A percentile compares a stretch with the other conserved stretches of the same genome.
phyloP scores from a whole-genome alignment of 2,113 vertebrate species.

The Rhadina sibilatrix region DNA sequence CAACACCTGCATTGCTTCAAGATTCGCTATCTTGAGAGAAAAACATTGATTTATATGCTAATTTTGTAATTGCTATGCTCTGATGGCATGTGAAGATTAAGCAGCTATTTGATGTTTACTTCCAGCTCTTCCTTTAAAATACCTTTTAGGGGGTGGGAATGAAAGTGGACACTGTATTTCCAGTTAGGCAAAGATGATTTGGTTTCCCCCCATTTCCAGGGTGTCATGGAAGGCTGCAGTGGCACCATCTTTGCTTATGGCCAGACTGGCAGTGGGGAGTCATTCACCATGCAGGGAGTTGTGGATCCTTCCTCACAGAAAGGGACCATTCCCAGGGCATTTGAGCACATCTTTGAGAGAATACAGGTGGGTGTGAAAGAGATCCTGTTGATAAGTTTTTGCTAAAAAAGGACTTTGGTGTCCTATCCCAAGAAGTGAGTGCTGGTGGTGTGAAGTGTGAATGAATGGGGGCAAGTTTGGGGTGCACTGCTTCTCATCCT shows the following conservation, averaged over 20 bases:
- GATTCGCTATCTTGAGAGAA: background rate
- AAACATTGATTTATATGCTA: background rate
- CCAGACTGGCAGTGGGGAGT: slow-evolving; percentile 92
- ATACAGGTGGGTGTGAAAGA: slow-evolving; percentile 80
- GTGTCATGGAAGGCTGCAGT: too few species aligned
- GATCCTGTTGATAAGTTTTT: background rate
- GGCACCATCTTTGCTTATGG: slow-evolving; percentile 91
- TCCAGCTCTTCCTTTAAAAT: background rate
- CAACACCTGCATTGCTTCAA: background rate
- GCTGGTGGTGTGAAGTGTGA: fast-evolving
- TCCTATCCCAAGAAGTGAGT: background rate
- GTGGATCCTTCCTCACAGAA: slow-evolving; percentile 73
- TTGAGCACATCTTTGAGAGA: slow-evolving; percentile 89
- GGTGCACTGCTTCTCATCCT: background rate
- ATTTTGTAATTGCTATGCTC: background rate
- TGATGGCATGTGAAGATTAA: background rate
- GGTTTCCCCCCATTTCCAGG: slow-evolving; percentile 60
- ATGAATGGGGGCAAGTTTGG: background rate
- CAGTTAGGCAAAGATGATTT: background rate
- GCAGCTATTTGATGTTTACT: background rate
- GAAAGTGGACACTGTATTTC: background rate
- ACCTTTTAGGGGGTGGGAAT: background rate
- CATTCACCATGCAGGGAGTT: slow-evolving; percentile 90
- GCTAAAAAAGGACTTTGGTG: background rate
- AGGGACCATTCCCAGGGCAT: slow-evolving; percentile 86